Base-by-base conservation (phyloP, 23 tunicate genomes). In the Oikopleura dioica region DNA sequence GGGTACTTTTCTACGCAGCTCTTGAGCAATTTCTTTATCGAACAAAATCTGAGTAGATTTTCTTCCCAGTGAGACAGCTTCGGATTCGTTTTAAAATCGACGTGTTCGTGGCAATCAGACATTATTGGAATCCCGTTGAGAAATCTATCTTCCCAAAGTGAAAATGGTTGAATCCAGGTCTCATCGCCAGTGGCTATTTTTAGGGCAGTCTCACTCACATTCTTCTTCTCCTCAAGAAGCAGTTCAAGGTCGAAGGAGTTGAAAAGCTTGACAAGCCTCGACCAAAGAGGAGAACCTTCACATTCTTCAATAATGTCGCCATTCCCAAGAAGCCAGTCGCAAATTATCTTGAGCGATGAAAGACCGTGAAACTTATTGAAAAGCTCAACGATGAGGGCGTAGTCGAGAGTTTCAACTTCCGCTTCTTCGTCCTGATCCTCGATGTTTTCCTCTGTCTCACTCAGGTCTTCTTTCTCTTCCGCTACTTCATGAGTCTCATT, bases 131-230 rank as follows among this genome's bases (percentile, higher is more conserved):
- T 63, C 33, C 72, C 72, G 26, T 63, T 12, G 2, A 63, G 33
- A 63, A 63, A 63, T 28, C 72, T 63, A 28, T 63, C 72, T 63
- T 63, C 72, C 72, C 72, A 63, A 2, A 63, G 72, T 4, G 72
- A 63, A 63, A 63, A 63, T 2, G 30, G 26, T 31, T 63, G 72
- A 5, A 63, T 23, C 72, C 72, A 63, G n/a, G n/a, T n/a, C 33
- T 63, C 30, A 16, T 63, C 33, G 2, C 33, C 72, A 23, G 16
- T 63, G 4, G 26, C 4, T 28, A 63, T 12, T 12, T 63, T 24
- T 63, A 12, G 29, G 16, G 72, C 72, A 12, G 16, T 31, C 26
- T 63, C 72, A 2, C 30, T 12, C 4, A 63, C 72, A 28, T 28
- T 31, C 33, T 31, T 31, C 72, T 63, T 63, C 2, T 12, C 26